Conservation (phyloP, 2,113 vertebrate genomes). For the Prunella himalayana region DNA sequence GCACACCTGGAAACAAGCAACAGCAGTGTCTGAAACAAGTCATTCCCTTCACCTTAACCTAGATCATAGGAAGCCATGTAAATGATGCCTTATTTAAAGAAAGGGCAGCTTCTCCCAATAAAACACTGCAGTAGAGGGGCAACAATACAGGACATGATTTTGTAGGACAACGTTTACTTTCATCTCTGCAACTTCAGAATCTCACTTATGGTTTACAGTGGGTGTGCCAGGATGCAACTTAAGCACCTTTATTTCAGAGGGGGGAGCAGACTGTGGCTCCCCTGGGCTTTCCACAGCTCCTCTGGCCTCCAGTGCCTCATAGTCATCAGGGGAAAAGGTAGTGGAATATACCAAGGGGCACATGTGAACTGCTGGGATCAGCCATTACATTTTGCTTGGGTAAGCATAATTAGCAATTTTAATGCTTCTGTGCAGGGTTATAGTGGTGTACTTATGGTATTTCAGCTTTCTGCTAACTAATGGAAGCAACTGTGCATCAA, state of each 20-base stretch:
- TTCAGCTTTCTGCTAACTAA: background rate
- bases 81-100: constrained; percentile 38
- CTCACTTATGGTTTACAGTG: background rate
- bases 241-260: background rate
- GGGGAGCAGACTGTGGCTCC: background rate
- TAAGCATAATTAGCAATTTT: background rate
- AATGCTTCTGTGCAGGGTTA: background rate
- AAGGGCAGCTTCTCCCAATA: background rate
- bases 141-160: background rate
- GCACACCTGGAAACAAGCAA: background rate
- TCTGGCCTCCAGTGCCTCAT: background rate
- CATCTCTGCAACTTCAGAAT: background rate
- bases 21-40: background rate
- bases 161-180: background rate
- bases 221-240: background rate
- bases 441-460: background rate
- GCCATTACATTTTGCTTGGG: background rate
- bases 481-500: constrained; percentile 14
- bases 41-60: background rate
- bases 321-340: background rate
- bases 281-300: background rate
- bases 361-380: background rate
- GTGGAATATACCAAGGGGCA: background rate
- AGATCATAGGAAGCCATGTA: constrained; percentile 11
- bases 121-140: background rate